Percentiles rank a stretch among this genome's conserved stretches.
These are phyloP conservation scores for Caenorhabditis virilis DNA, from an alignment of 2,888 invertebrate species.

Conservation along the genomic window DNA sequence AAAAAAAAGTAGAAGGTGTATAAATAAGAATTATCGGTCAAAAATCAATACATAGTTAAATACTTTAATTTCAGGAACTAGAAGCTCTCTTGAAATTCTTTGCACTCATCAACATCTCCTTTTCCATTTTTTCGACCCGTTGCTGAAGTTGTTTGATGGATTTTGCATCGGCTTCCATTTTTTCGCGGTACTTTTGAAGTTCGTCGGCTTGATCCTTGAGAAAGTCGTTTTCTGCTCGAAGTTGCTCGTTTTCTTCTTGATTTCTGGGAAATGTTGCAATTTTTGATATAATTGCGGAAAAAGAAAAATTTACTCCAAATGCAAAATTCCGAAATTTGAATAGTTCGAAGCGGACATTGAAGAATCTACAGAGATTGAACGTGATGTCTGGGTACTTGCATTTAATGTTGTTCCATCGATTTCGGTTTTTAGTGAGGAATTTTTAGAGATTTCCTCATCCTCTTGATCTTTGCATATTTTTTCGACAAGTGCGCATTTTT, in stretches of 20 bases:
- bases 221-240: slow-evolving; percentile 31
- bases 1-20: no score
- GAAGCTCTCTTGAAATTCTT: slow-evolving; percentile 25
- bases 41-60: background rate
- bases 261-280: background rate
- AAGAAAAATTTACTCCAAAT: background rate
- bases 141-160: slow-evolving; percentile 14
- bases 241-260: slow-evolving; percentile 18
- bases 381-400: slow-evolving; percentile 20
- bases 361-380: slow-evolving; percentile 21
- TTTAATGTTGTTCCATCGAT: slow-evolving; percentile 24
- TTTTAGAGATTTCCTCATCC: background rate
- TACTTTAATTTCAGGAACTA: slow-evolving; percentile 15
- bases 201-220: slow-evolving; percentile 29
- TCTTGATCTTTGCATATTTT: slow-evolving; percentile 14
- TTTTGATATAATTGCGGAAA: background rate
- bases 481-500: slow-evolving; percentile 15
- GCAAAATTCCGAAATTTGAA: background rate
- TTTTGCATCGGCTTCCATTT: slow-evolving; percentile 19
- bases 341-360: background rate
- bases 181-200: slow-evolving; percentile 23
- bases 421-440: slow-evolving; percentile 4
- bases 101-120: slow-evolving; percentile 12
- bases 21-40: no score
- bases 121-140: slow-evolving; percentile 18